A percentile compares a stretch with the other conserved stretches of the same genome.
Conservation (phyloP, 2,888 invertebrate genomes). For the Drosophila diplacantha region DNA sequence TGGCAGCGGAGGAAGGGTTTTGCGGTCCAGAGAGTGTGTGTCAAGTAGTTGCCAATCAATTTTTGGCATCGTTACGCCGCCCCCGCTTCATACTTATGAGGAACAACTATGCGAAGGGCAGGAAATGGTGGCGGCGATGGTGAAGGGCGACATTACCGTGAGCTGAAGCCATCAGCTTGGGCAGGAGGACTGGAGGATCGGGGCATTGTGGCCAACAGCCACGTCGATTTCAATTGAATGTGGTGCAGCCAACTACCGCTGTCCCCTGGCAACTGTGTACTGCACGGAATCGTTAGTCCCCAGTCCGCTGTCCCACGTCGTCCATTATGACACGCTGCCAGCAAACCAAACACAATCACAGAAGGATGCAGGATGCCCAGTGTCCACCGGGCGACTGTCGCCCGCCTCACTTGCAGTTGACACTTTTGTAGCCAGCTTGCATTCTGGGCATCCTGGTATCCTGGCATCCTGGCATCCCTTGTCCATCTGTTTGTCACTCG, state of each 20-base stretch:
- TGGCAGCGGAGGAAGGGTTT: slow-evolving; percentile 13
- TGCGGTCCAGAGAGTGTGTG: slow-evolving; percentile 25
- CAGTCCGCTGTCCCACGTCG: slow-evolving; percentile 30
- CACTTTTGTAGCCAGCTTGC: slow-evolving; percentile 50
- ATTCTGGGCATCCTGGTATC: slow-evolving; percentile 8
- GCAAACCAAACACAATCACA: slow-evolving; percentile 61
- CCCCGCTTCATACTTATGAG: slow-evolving; percentile 26
- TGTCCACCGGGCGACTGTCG: slow-evolving; percentile 17
- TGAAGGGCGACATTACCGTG: slow-evolving; percentile 12
- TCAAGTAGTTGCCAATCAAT: slow-evolving; percentile 69
- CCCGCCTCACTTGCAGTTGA: slow-evolving; percentile 59
- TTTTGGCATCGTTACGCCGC: slow-evolving; percentile 56
- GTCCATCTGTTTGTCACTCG: slow-evolving; percentile 32
- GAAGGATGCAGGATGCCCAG: slow-evolving; percentile 42
- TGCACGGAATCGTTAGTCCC: slow-evolving; percentile 9
- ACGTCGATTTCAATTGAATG: slow-evolving; percentile 71
- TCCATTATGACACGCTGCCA: slow-evolving; percentile 63
- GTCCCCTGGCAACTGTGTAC: slow-evolving; percentile 11
- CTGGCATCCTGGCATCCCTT: slow-evolving; percentile 19
- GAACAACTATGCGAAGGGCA: background rate
- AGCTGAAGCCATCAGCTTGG: slow-evolving; percentile 16
- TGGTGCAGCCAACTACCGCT: slow-evolving; percentile 58
- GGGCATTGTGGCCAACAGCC: slow-evolving; percentile 67
- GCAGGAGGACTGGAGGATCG: slow-evolving; percentile 33
- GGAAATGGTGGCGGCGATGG: background rate